Conservation (phyloP, 2,113 vertebrate genomes). For the Sapayoa aenigma region DNA sequence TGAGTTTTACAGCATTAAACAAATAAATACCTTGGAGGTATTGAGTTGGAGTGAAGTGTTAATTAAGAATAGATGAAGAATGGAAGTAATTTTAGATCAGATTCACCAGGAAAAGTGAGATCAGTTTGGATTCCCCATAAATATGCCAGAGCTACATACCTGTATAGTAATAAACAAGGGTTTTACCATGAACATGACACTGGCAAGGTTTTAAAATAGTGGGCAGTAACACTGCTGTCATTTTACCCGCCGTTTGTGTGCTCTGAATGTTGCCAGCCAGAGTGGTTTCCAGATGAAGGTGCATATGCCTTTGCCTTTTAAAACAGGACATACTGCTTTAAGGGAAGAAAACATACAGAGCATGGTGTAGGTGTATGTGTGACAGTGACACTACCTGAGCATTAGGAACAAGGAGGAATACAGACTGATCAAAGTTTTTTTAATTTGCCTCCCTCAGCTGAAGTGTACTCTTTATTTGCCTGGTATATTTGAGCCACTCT, state of each 20-base stretch:
- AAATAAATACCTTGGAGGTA: not conserved
- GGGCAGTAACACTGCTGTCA: not conserved
- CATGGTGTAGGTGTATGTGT: not conserved
- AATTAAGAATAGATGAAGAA: not conserved
- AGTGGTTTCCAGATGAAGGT: not conserved
- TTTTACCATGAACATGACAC: fast-evolving
- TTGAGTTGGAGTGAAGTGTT: not conserved
- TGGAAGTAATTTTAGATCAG: not conserved
- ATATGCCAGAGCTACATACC: not conserved
- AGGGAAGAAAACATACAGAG: not conserved
- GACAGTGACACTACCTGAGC: not conserved
- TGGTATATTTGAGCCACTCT: not conserved
- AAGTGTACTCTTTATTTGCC: not conserved
- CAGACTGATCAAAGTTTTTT: not conserved
- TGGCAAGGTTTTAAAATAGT: not conserved
- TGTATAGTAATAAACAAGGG: not conserved
- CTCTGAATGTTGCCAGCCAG: not conserved
- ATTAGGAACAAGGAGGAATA: not conserved
- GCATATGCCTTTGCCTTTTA: not conserved
- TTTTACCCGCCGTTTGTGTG: not conserved
- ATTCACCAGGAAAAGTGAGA: not conserved
- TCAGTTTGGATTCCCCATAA: not conserved
- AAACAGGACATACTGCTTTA: not conserved
- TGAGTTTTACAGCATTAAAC: not conserved
- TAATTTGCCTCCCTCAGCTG: not conserved